Percentiles rank a stretch among this genome's conserved stretches.
These are phyloP conservation scores for Heteropelma amictum DNA, from an alignment of 2,888 invertebrate species.

Conservation along the genomic window DNA sequence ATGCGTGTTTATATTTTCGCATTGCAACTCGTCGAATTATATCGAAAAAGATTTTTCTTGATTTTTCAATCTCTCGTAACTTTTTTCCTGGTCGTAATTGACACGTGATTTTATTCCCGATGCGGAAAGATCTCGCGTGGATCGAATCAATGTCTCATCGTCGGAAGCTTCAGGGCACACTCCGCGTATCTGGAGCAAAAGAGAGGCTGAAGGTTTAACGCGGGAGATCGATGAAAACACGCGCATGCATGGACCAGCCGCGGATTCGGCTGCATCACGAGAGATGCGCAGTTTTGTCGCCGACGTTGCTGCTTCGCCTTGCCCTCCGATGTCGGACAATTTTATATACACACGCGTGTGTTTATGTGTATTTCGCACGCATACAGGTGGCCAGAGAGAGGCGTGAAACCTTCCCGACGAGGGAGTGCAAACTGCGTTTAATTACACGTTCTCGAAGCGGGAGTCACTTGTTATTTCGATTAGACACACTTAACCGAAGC, in stretches of 20 bases:
- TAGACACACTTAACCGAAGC: conserved; percentile 68
- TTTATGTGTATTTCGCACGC: not conserved
- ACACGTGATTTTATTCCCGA: too few relatives aligned
- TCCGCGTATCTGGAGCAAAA: not conserved
- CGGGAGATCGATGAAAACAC: conserved; percentile 8
- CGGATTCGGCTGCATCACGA: conserved; percentile 7
- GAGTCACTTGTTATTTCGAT: conserved; percentile 71
- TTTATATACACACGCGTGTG: not conserved
- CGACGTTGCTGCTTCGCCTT: not conserved
- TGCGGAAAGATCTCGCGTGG: too few relatives aligned
- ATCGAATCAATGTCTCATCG: too few relatives aligned
- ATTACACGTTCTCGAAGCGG: conserved; percentile 63
- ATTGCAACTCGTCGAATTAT: too few relatives aligned
- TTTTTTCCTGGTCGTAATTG: not conserved
- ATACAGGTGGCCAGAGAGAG: conserved; percentile 8
- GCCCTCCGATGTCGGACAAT: too few relatives aligned
- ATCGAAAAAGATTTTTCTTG: too few relatives aligned
- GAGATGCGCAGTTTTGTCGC: not conserved
- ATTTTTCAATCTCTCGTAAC: too few relatives aligned
- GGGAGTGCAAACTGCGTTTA: conserved; percentile 61
- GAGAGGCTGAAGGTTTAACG: not conserved
- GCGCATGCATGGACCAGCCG: not conserved
- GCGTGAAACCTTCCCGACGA: conserved; percentile 40
- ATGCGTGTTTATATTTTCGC: too few relatives aligned
- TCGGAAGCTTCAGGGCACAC: too few relatives aligned